A percentile compares a stretch with the other conserved stretches of the same genome.
phyloP scores from a whole-genome alignment of 2,113 vertebrate genomes.

The Grammomys surdaster region DNA sequence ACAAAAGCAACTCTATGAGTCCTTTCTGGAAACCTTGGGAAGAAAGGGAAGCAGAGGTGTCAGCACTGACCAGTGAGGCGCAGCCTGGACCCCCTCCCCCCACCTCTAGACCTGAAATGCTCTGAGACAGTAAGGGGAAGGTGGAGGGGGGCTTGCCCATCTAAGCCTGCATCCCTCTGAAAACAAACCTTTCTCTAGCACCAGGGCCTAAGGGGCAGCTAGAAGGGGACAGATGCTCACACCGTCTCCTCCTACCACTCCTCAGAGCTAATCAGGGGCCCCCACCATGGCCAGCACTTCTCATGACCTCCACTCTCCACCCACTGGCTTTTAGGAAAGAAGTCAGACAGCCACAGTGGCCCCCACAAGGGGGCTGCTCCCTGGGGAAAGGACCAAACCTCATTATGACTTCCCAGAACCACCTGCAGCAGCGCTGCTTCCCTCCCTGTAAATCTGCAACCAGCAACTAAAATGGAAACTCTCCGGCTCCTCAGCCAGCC shows the following conservation, averaged over 20 bases:
- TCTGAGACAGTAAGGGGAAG: accelerated
- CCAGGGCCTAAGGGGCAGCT: background rate
- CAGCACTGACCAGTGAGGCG: background rate
- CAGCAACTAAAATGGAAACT: background rate
- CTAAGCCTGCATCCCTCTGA: background rate
- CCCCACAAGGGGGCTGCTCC: background rate
- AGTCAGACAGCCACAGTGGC: background rate
- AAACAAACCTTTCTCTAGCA: background rate
- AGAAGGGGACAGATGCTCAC: background rate
- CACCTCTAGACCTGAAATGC: background rate
- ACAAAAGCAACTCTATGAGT: background rate
- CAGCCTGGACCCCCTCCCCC: no score
- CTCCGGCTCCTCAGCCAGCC: no score
- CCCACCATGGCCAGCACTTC: background rate
- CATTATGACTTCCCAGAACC: background rate
- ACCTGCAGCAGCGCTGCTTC: background rate
- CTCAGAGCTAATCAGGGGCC: background rate
- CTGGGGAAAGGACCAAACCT: background rate
- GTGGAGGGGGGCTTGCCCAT: background rate
- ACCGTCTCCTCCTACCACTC: background rate
- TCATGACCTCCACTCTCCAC: background rate
- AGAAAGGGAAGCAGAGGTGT: background rate
- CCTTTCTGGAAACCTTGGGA: background rate
- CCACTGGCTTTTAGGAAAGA: background rate
- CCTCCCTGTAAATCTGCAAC: background rate